A percentile compares a stretch with the other conserved stretches of the same genome.
Evolutionary conservation across 2,113 vertebrate genomes (phyloP).

Genomic region (Oryzias javanicus): DNA sequence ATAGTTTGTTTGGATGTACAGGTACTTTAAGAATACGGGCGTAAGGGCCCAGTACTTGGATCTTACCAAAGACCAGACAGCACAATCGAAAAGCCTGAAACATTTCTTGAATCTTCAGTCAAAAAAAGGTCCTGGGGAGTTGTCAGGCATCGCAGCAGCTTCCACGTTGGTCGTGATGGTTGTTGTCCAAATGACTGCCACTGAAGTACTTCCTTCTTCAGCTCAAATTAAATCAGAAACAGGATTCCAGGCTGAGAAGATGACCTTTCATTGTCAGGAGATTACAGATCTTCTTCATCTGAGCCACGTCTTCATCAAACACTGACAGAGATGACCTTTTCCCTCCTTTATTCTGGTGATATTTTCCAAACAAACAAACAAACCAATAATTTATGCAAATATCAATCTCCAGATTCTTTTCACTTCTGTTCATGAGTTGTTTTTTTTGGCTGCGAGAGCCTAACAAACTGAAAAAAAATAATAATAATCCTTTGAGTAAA

Average conservation of each 20-base stretch:
- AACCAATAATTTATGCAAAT: not conserved
- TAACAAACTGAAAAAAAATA: not conserved
- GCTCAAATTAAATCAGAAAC: constrained; percentile 40
- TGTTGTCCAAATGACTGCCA: too few species aligned
- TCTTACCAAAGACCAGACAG: too few species aligned
- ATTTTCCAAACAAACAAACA: too few species aligned
- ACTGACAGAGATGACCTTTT: constrained; percentile 50
- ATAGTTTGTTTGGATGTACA: too few species aligned
- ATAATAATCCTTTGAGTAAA: too few species aligned
- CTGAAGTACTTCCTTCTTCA: not conserved
- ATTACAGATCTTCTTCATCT: constrained; percentile 29
- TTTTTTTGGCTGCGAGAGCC: not conserved
- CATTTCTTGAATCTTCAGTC: too few species aligned
- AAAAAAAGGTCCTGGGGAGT: too few species aligned
- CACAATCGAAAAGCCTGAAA: too few species aligned
- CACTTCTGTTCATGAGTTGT: not conserved
- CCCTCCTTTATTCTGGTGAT: constrained; percentile 10
- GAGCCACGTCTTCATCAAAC: constrained; percentile 17
- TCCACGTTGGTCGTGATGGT: too few species aligned
- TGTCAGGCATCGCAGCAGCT: too few species aligned
- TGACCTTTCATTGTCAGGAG: constrained; percentile 56
- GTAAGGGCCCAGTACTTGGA: too few species aligned
- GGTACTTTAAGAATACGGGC: too few species aligned
- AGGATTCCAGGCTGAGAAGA: constrained; percentile 25
- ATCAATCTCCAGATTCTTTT: not conserved